Evolutionary conservation across 2,113 vertebrate genomes (phyloP).

Genomic region (Oceanites oceanicus): DNA sequence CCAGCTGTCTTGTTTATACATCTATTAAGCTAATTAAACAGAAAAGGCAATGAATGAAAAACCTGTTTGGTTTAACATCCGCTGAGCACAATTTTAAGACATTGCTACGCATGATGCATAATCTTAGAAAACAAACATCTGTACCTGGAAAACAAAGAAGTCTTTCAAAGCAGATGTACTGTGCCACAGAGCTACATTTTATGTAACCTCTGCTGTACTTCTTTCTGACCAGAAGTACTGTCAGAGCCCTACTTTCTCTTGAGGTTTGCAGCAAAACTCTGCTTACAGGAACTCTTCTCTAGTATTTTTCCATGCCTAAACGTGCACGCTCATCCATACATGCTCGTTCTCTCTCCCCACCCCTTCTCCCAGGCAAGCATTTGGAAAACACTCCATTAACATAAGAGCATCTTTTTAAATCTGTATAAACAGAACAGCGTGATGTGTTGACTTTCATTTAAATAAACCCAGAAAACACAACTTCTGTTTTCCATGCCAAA

Average conservation of each 20-base stretch:
- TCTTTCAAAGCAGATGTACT: conserved; percentile 66
- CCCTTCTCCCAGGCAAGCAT: not conserved
- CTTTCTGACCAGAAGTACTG: not conserved
- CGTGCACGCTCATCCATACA: not conserved
- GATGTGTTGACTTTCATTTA: not conserved
- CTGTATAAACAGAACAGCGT: not conserved
- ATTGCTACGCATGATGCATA: not conserved
- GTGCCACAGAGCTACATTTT: conserved; percentile 27
- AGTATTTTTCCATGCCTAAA: conserved; percentile 61
- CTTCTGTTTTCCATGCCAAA: not conserved
- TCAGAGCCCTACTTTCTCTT: conserved; percentile 54
- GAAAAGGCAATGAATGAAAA: conserved; percentile 39
- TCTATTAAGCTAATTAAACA: not conserved
- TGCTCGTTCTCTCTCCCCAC: not conserved
- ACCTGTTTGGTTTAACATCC: conserved; percentile 39
- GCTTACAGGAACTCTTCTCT: not conserved
- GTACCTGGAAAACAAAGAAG: conserved; percentile 64
- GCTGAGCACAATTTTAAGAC: not conserved
- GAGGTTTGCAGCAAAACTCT: conserved; percentile 15
- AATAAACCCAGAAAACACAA: conserved; percentile 22
- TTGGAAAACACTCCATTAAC: conserved; percentile 33
- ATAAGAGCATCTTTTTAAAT: conserved; percentile 51
- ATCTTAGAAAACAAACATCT: conserved; percentile 57
- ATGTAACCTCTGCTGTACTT: conserved; percentile 49
- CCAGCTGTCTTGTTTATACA: not conserved